Base-by-base conservation (phyloP, 2,113 vertebrate genomes). In the Nettapus auritus region DNA sequence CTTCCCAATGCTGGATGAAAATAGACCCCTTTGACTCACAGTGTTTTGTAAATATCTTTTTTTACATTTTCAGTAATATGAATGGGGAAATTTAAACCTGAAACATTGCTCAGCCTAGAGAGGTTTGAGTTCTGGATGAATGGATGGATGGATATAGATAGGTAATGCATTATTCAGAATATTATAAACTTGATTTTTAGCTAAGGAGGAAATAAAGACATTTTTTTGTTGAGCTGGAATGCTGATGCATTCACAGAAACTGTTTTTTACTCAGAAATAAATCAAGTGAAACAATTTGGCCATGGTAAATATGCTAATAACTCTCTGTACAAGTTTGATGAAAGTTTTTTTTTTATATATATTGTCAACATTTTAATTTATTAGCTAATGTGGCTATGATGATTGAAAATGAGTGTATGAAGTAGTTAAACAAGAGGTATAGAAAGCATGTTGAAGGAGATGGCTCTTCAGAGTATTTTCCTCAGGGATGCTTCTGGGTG, bases 281-380 rank as follows among this genome's bases (percentile, higher is more conserved):
- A 86, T 89, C 69, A 95, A 94, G 57, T 71, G 77, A 78, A 94
- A 90, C 29, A 82, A 75, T 86, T 94, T 92, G 53, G 73, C 52
- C 12, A n/a, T 17, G 20, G 73, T 78, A 93, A 95, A 86, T 90
- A 95, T 88, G 80, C 46, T 95, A 95, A 92, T 94, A 96, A 71
- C 25, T 70, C 31, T 71, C 86, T 95, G 94, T 68, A 84, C 77
- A 75, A 86, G 62, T 76, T 92, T 89, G 94, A 97, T 95, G 93
- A 73, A 77, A 89, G 53, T 82, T 12, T 84, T 78, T 52, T 60
- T 48, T 48, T 48, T 40, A 13, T 40, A 38, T n/a, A 48, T 64
- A 57, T 33, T 93, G 48, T 38, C 29, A 75, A 10, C 88, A 29
- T 68, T 96, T 90, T 79, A 84, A 90, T 93, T 86, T 90, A 79